These are phyloP conservation scores for Echeneis naucrates DNA, from an alignment of 2,797 vertebrate species.

Conservation along the genomic window DNA sequence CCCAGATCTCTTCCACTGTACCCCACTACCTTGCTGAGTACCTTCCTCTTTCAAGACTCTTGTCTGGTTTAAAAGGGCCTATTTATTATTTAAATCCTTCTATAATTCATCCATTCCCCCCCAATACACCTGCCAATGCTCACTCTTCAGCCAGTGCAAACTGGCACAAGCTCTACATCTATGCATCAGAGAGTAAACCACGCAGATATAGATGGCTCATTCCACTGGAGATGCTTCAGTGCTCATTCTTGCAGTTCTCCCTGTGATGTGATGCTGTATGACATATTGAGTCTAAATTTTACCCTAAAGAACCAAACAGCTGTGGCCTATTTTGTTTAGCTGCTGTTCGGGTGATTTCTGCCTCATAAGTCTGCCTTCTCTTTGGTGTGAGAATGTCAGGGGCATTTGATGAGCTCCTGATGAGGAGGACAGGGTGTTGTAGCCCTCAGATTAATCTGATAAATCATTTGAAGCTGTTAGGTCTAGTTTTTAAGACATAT, in stretches of 20 bases:
- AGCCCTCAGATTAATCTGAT: slow-evolving; percentile 67
- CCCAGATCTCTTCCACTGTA: slow-evolving; percentile 69
- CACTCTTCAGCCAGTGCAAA: slow-evolving; percentile 56
- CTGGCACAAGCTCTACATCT: slow-evolving; percentile 63
- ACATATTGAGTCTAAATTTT: slow-evolving; percentile 94
- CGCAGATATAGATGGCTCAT: slow-evolving; percentile 52
- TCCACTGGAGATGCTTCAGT: slow-evolving; percentile 48
- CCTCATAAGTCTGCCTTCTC: slow-evolving; percentile 88
- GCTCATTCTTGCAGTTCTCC: slow-evolving; percentile 69
- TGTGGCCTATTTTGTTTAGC: slow-evolving; percentile 91
- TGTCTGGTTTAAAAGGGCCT: slow-evolving; percentile 61
- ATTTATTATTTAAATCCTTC: slow-evolving; percentile 81
- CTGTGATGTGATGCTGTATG: slow-evolving; percentile 91
- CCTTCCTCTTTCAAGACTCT: slow-evolving; percentile 47
- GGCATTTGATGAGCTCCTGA: slow-evolving; percentile 76
- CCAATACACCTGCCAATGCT: slow-evolving; percentile 55
- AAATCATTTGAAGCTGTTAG: slow-evolving; percentile 54
- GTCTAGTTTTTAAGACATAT: slow-evolving; percentile 56
- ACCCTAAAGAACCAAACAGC: slow-evolving; percentile 92
- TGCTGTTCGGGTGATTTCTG: slow-evolving; percentile 84
- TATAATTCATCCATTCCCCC: slow-evolving; percentile 76
- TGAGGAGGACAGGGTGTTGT: slow-evolving; percentile 65
- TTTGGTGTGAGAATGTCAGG: slow-evolving; percentile 85
- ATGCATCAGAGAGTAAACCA: slow-evolving; percentile 38
- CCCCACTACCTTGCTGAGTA: slow-evolving; percentile 52